Base-by-base conservation (phyloP, 2,797 vertebrate genomes). In the Falco concolor region DNA sequence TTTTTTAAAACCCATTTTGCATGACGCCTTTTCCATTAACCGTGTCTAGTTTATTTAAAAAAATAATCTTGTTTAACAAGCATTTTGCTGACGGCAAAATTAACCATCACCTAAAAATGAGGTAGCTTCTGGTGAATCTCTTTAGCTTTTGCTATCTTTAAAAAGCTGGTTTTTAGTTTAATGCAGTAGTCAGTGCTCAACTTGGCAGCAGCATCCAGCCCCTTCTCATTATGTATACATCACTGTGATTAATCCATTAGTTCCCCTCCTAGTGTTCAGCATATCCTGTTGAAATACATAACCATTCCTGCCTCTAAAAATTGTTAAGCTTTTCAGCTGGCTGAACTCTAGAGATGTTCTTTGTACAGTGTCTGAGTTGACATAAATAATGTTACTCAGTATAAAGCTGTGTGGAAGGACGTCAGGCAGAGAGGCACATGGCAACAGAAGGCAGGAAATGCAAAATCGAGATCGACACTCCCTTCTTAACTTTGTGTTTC, bases 11-110 rank as follows among this genome's bases (percentile, higher is more conserved):
- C 97, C 74, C 86, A 94, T 97, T 97, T 98, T 98, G 98, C 98
- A 98, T 95, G 98, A 97, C 95, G 97, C 50, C 92, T 97, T 97
- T 97, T 98, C 95, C 95, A 97, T 97, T 98, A 98, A 98, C 98
- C 93, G 75, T 89, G 45, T 80, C 87, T 95, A 94, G 89, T 95
- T 73, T 92, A 95, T 96, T 87, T 82, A 10, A 69, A 96, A 91
- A 90, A 94, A 95, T 24, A 92, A 91, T 78, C 94, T 84, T 88
- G 20, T 96, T 97, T 98, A 98, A 98, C 98, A 97, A 94, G 76
- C 72, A 68, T 96, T 97, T 97, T 97, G 96, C 96, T 97, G 79
- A 93, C 81, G 91, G 91, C 97, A 96, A 97, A 98, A 98, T 98
- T 98, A 98, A 98, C 98, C 95, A 96, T 98, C 98, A 98, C 98